Percentiles rank a stretch among this genome's conserved stretches.
Evolutionary conservation across 2,888 invertebrate species (phyloP).

Genomic region (Catotricha subobsoleta): DNA sequence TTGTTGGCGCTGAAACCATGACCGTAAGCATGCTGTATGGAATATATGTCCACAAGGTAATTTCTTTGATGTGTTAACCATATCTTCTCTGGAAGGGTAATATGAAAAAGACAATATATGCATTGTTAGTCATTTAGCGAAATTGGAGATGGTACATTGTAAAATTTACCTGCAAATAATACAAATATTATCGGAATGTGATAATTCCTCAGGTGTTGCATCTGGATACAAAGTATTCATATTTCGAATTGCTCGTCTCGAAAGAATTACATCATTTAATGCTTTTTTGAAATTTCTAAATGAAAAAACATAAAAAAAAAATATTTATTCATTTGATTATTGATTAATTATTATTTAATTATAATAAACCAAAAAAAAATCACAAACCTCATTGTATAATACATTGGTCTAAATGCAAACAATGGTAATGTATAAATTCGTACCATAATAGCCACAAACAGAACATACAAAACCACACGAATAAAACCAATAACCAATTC

Average conservation of each 20-base stretch:
- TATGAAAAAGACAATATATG: no score
- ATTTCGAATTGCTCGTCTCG: slow-evolving; percentile 87
- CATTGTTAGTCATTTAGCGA: no score
- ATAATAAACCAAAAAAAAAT: slow-evolving; percentile 15
- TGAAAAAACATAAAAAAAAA: slow-evolving; percentile 7
- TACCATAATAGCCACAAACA: slow-evolving; percentile 92
- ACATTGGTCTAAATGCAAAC: slow-evolving; percentile 98
- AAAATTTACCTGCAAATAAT: slow-evolving; percentile 70
- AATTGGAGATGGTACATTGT: no score
- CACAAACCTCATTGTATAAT: slow-evolving; percentile 77
- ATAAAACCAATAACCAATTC: slow-evolving; percentile 84
- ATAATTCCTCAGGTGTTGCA: slow-evolving; percentile 81
- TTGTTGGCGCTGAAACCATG: slow-evolving; percentile 99
- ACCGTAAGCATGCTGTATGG: slow-evolving; percentile 90
- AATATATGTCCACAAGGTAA: slow-evolving; percentile 98
- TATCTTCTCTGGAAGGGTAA: slow-evolving; percentile 36
- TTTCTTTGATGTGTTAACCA: slow-evolving; percentile 70
- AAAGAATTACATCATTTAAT: slow-evolving; percentile 90
- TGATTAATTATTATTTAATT: not conserved
- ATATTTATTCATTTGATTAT: not conserved
- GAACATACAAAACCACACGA: slow-evolving; percentile 70
- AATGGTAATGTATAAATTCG: slow-evolving; percentile 92
- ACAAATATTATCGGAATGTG: slow-evolving; percentile 90
- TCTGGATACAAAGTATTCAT: slow-evolving; percentile 97
- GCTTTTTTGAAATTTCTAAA: slow-evolving; percentile 89